Percentiles rank a stretch among this genome's conserved stretches.
Conservation (phyloP, 2,888 invertebrate genomes). For the Strigamia maritima region DNA sequence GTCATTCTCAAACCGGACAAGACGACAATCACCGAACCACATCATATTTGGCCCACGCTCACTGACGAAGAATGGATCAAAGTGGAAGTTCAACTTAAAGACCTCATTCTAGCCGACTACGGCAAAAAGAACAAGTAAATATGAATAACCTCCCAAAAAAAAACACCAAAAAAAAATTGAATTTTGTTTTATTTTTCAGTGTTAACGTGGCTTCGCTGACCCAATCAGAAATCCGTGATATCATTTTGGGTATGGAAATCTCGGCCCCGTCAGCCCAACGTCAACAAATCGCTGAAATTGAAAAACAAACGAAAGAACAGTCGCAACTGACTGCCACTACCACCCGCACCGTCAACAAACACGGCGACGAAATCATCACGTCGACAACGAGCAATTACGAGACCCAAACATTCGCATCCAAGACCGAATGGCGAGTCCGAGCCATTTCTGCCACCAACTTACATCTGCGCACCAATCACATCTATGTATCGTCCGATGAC, state of each 20-base stretch:
- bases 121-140: slow-evolving; percentile 99
- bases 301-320: slow-evolving; percentile 99
- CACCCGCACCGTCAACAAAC: slow-evolving; percentile 97
- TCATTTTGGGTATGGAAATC: slow-evolving; percentile 99
- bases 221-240: slow-evolving; percentile 98
- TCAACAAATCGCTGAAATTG: slow-evolving; percentile 99
- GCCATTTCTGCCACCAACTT: slow-evolving; percentile 98
- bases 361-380: slow-evolving; percentile 98
- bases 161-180: background rate
- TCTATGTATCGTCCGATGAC: slow-evolving; percentile 98
- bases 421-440: slow-evolving; percentile 97
- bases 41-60: slow-evolving; percentile 99
- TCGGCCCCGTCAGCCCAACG: slow-evolving; percentile 98
- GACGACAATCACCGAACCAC: slow-evolving; percentile 96
- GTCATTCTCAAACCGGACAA: slow-evolving; percentile 98
- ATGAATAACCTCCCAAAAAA: too few species aligned
- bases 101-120: slow-evolving; percentile 96
- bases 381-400: slow-evolving; percentile 99
- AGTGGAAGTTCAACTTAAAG: slow-evolving; percentile 96
- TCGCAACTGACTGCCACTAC: slow-evolving; percentile 97
- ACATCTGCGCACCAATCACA: slow-evolving; percentile 95
- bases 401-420: slow-evolving; percentile 95
- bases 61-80: slow-evolving; percentile 99
- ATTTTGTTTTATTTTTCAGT: slow-evolving; percentile 52
- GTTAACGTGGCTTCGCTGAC: slow-evolving; percentile 98